These are phyloP conservation scores for Clytia hemisphaerica DNA, from an alignment of 30 jellyfish, hydroid and myxozoan genomes.

Conservation along the genomic window DNA sequence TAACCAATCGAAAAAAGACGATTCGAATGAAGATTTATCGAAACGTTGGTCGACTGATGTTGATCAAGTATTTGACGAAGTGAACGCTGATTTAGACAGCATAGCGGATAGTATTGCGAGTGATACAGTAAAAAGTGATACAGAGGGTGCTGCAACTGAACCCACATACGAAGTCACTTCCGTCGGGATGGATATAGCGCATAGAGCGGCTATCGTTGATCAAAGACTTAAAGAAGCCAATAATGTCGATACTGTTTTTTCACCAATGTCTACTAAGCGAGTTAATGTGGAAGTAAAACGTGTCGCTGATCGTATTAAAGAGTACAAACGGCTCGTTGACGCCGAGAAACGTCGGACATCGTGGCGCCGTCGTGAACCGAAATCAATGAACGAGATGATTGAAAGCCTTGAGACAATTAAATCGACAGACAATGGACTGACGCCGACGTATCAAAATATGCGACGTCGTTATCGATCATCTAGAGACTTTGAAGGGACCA, in stretches of 20 bases:
- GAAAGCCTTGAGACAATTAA: constrained; percentile 28
- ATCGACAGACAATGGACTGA: background rate
- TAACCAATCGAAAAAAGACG: too few species aligned
- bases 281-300: constrained; percentile 34
- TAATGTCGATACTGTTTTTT: background rate
- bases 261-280: constrained; percentile 15
- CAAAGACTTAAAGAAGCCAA: constrained; percentile 22
- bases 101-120: constrained; percentile 14
- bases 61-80: constrained; percentile 35
- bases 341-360: constrained; percentile 29
- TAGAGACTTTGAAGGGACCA: background rate
- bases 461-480: constrained; percentile 23
- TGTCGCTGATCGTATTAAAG: constrained; percentile 34
- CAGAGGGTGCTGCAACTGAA: background rate
- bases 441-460: constrained; percentile 12
- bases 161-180: background rate
- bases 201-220: constrained; percentile 31
- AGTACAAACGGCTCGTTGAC: constrained; percentile 27
- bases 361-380: constrained; percentile 27
- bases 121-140: constrained; percentile 7
- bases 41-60: constrained; percentile 36
- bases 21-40: too few species aligned
- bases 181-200: constrained; percentile 1
- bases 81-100: constrained; percentile 23
- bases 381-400: constrained; percentile 33